phyloP scores from a whole-genome alignment of 2,888 invertebrate genomes.

The Machimus rusticus region DNA sequence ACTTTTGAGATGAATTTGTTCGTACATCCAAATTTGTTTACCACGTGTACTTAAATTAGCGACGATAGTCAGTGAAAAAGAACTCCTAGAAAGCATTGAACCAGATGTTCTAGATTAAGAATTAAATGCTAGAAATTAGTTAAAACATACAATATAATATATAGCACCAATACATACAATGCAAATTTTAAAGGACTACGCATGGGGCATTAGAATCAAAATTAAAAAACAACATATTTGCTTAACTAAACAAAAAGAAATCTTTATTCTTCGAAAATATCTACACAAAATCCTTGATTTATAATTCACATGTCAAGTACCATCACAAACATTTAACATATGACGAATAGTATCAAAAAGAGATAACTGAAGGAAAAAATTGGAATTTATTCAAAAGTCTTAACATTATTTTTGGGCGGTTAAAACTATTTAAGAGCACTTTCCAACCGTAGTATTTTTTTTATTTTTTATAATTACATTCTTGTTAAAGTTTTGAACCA shows the following conservation, averaged over 20 bases:
- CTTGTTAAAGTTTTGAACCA: background rate
- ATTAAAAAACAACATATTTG: background rate
- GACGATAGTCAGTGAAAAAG: no score
- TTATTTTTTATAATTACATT: constrained; percentile 24
- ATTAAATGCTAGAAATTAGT: background rate
- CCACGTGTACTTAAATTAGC: background rate
- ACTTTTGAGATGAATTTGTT: background rate
- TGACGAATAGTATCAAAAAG: constrained; percentile 2
- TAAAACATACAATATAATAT: background rate
- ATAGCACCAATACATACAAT: background rate
- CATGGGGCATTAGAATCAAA: background rate
- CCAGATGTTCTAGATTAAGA: no score
- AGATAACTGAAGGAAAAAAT: background rate
- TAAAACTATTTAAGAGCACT: constrained; percentile 37
- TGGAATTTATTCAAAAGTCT: constrained; percentile 19
- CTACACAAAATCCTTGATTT: constrained; percentile 20
- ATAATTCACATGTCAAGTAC: constrained; percentile 13
- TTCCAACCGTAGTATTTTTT: constrained; percentile 10
- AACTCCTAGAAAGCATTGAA: no score
- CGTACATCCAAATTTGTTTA: background rate
- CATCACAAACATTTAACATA: constrained; percentile 27
- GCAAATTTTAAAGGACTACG: background rate
- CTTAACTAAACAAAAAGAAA: constrained; percentile 22
- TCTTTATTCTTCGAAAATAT: constrained; percentile 27
- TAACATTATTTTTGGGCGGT: constrained; percentile 33